Evolutionary conservation across 2,888 invertebrate genomes (phyloP), one percentile per base, ranked within the genome.

Genomic region (Dynastes maya): DNA sequence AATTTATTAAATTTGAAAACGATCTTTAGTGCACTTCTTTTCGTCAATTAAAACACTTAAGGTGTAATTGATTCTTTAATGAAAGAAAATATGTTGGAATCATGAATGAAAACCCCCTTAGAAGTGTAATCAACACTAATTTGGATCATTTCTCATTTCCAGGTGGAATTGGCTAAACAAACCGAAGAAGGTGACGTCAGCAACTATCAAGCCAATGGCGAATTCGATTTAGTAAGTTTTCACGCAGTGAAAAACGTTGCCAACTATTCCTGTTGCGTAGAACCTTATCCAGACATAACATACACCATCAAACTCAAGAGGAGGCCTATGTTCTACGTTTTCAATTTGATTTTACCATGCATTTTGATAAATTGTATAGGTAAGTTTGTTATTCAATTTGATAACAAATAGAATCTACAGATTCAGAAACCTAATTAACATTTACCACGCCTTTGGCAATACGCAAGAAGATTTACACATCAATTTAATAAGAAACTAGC

Each of bases 191-290:
- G 96, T 0, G 97, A 97, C 88, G 92, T 94, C 72, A 94, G 94
- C 82, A 96, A 96, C 90, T 97, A 97, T 88, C 96, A 97, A 86
- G 94, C 94, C n/a, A 97, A 96, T 87, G 96, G 96, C 0, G 97
- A 97, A 89, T 97, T 97, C 89, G 95, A 96, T 87, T 89, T 97
- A 82, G 91, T 95, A 81, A 93, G 94, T 86, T 95, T 95, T 86
- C 93, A 93, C 0, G 94, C 94, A 0, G 91, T 92, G 80, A 91
- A 93, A 81, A 93, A 95, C 88, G 91, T 94, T 79, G 92, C 94
- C 86, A 92, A 92, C 86, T 96, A 95, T 88, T 94, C 94, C 1
- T 96, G 95, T 88, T 96, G 95, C 84, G 91, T 94, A 80, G 95
- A 95, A 87, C 95, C 95, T 0, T 96, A 95, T 85, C 95, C 96